These are phyloP conservation scores for Tenebrosternarchus preto DNA, from an alignment of 2,113 vertebrate genomes.

Conservation along the genomic window DNA sequence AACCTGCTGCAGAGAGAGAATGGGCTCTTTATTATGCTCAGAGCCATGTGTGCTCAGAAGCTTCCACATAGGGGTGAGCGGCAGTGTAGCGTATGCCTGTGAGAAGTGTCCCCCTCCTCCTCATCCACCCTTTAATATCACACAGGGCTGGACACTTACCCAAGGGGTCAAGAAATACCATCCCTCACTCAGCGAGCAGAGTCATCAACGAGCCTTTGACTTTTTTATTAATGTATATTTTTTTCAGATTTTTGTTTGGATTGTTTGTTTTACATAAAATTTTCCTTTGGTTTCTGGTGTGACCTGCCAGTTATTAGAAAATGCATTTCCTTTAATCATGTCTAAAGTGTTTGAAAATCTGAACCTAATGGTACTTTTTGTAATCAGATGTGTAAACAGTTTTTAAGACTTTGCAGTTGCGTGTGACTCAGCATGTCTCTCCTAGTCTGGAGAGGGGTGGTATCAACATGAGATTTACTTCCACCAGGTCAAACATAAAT, in stretches of 20 bases:
- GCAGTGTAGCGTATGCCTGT: constrained; percentile 67
- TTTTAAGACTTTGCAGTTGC: constrained; percentile 1
- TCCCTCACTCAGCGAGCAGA: background rate
- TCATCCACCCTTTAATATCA: constrained; percentile 56
- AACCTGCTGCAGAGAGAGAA: constrained; percentile 28
- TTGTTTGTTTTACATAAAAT: too few species aligned
- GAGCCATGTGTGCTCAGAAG: constrained; percentile 64
- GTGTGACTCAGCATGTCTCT: background rate
- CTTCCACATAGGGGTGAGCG: constrained; percentile 65
- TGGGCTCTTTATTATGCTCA: constrained; percentile 69
- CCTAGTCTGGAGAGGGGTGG: background rate
- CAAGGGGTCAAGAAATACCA: constrained; percentile 4
- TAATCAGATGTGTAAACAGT: background rate
- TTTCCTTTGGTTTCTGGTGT: too few species aligned
- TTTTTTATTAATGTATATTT: too few species aligned
- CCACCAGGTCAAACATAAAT: constrained; percentile 34
- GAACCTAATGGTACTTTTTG: background rate
- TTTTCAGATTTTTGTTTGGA: too few species aligned
- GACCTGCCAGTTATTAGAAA: too few species aligned
- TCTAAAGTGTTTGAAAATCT: too few species aligned
- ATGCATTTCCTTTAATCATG: too few species aligned
- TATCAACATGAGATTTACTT: constrained; percentile 22
- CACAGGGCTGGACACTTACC: constrained; percentile 55
- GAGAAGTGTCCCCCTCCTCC: constrained; percentile 68
- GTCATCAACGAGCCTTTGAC: too few species aligned